phyloP scores from a whole-genome alignment of 1,140 invertebrate genomes.

The Halesus radiatus region DNA sequence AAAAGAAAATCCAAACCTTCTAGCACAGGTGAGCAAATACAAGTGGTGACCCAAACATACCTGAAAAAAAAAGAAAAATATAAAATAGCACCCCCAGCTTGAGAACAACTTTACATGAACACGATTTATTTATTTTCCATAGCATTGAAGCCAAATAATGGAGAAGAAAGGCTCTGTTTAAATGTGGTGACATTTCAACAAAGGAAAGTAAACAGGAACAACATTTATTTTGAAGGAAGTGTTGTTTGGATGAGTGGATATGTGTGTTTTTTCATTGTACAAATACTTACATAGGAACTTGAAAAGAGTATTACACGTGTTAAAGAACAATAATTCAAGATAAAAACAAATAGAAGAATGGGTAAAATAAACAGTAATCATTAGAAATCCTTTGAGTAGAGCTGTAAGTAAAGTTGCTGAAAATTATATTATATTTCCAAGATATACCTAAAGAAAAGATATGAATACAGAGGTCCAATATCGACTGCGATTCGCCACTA shows the following conservation, averaged over 20 bases:
- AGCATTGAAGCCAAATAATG: background rate
- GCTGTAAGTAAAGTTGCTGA: no score
- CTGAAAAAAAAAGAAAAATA: no score
- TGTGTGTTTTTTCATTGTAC: background rate
- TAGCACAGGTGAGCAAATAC: background rate
- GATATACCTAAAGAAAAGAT: no score
- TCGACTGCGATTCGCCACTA: no score
- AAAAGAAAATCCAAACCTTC: background rate
- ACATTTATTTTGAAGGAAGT: background rate
- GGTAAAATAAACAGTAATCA: background rate
- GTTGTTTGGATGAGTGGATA: background rate
- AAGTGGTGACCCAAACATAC: background rate
- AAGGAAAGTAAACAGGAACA: background rate
- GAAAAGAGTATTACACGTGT: background rate
- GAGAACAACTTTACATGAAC: background rate
- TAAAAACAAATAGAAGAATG: background rate
- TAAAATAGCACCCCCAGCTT: background rate
- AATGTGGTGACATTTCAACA: conserved; percentile 19
- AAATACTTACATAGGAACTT: background rate
- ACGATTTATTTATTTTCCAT: background rate
- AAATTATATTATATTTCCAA: no score
- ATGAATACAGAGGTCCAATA: no score
- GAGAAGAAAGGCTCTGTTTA: background rate
- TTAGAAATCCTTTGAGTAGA: no score
- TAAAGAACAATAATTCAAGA: background rate